Evolutionary conservation across 35 echinoderm and acorn worm genomes (phyloP).

Genomic region (Antedon bifida): DNA sequence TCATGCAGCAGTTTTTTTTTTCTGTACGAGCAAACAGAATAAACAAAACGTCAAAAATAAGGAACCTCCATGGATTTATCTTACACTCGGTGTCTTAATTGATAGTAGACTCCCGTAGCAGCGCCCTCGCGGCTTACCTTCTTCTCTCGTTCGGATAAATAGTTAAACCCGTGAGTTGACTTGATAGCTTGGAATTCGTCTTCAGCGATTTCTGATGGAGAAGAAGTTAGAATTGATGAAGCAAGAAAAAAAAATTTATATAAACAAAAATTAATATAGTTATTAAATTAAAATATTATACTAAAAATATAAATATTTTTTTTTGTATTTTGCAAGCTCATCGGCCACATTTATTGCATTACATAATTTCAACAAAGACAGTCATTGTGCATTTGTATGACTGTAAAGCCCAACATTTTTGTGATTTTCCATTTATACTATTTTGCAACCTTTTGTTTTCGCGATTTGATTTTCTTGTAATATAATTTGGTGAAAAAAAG

Average conservation of each 20-base stretch:
- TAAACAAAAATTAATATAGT: too few relatives aligned
- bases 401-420: too few relatives aligned
- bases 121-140: conserved; percentile 34
- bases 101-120: not conserved
- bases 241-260: not conserved
- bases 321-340: too few relatives aligned
- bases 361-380: too few relatives aligned
- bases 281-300: too few relatives aligned
- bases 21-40: not conserved
- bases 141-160: conserved; percentile 90
- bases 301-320: too few relatives aligned
- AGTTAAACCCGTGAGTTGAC: conserved; percentile 81
- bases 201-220: conserved; percentile 43
- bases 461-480: too few relatives aligned
- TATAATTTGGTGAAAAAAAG: too few relatives aligned
- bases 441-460: too few relatives aligned
- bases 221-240: conserved; percentile 17
- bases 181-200: conserved; percentile 81
- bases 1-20: not conserved
- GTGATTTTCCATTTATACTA: too few relatives aligned
- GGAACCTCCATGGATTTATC: not conserved
- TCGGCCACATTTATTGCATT: too few relatives aligned
- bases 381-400: too few relatives aligned
- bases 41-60: not conserved
- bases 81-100: not conserved